phyloP scores from a whole-genome alignment of 2,113 vertebrate species.

The Leptodactylus fuscus region DNA sequence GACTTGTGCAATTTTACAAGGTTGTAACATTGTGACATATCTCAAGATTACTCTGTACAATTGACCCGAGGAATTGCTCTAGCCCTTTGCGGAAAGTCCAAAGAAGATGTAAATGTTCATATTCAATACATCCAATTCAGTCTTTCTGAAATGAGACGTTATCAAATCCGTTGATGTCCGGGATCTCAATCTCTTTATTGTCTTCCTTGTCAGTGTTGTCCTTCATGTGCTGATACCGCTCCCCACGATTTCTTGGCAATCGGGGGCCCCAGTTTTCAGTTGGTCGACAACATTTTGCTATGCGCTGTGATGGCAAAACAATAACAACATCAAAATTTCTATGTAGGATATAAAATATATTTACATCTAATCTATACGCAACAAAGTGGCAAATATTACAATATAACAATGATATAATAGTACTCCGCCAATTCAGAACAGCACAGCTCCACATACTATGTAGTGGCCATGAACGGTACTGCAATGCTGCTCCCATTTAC shows the following conservation, averaged over 20 bases:
- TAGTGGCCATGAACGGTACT: no score
- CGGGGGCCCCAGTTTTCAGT: conserved; percentile 87
- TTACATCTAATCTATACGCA: no score
- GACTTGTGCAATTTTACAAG: not conserved
- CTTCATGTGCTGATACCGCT: conserved; percentile 73
- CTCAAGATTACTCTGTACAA: no score
- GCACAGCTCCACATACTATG: no score
- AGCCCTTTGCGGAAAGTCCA: not conserved
- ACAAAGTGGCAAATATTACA: no score
- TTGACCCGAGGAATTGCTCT: not conserved
- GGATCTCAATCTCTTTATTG: conserved; percentile 68
- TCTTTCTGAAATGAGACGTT: conserved; percentile 41
- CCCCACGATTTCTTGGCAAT: conserved; percentile 81
- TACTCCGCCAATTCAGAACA: no score
- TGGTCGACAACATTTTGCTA: conserved; percentile 78
- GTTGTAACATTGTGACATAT: not conserved
- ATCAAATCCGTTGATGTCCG: conserved; percentile 64
- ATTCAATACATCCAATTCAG: not conserved
- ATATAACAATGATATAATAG: no score
- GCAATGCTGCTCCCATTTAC: no score
- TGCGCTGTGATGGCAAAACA: conserved; percentile 74
- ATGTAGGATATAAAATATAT: no score
- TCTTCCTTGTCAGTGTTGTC: not conserved
- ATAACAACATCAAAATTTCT: no score
- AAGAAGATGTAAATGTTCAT: not conserved